Base-by-base conservation (phyloP, 2,797 vertebrate species). In the Malurus leucopterus region DNA sequence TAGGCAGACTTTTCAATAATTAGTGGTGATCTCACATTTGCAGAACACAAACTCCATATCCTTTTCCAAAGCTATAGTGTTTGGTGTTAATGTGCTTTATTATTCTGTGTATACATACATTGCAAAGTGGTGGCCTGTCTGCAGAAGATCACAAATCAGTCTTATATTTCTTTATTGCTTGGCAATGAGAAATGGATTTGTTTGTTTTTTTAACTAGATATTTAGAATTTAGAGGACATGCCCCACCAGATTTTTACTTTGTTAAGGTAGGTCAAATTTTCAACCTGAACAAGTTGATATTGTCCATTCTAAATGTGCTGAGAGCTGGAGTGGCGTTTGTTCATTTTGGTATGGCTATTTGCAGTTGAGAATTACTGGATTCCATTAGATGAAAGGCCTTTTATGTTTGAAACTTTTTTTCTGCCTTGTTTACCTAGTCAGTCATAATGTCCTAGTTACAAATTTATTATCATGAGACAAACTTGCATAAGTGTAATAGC, bases 141-240 rank as follows among this genome's bases (percentile, higher is more conserved):
- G 53, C 92, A 79, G 82, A 90, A 92, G 92, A 89, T 86, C 67
- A 86, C 76, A 86, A 86, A 89, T 89, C 83, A 94, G 21, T 88
- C 83, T 89, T 90, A 44, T 81, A 89, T 89, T 95, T 95, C 93
- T 55, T 92, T 78, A 88, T 93, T 89, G 85, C 57, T 82, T 93
- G 85, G 95, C 92, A 92, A 85, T 93, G 86, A 95, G 95, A 95
- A 95, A 94, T 90, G 92, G 93, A 95, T 95, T 85, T 95, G 93
- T 95, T 95, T 95, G 92, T 86, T 95, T 93, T 90, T 93, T 90
- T 93, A 90, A 94, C 81, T 95, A 95, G 95, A 95, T 95, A 84
- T 93, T 95, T 95, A 95, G 88, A 95, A 88, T 94, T 95, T 95
- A 95, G 92, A 95, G 90, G 94, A 95, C 92, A 94, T 93, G 51